A percentile compares a stretch with the other conserved stretches of the same genome.
These are phyloP conservation scores for Saccostrea glomerata DNA, from an alignment of 1,140 invertebrate genomes.

Conservation along the genomic window DNA sequence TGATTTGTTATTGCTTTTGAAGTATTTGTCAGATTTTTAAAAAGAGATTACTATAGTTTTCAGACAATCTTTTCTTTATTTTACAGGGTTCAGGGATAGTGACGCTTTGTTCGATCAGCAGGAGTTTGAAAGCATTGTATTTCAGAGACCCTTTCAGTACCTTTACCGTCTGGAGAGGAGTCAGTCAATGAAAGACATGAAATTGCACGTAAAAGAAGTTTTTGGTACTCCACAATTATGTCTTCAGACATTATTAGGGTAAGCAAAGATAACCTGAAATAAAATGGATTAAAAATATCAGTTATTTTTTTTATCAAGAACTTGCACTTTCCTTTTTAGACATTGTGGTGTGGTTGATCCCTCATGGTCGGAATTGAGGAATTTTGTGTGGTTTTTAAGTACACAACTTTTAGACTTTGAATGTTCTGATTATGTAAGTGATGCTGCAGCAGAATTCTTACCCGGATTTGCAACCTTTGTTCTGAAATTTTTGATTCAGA, in stretches of 20 bases:
- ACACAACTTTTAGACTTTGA: conserved; percentile 73
- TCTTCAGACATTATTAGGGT: conserved; percentile 55
- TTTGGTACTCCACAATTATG: conserved; percentile 36
- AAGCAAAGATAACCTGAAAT: background rate
- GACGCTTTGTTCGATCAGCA: conserved; percentile 71
- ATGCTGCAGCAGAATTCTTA: conserved; percentile 64
- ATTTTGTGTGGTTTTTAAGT: conserved; percentile 76
- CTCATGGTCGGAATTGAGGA: conserved; percentile 75
- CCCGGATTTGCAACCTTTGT: conserved; percentile 75
- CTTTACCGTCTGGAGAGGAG: conserved; percentile 54
- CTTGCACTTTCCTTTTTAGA: conserved; percentile 54
- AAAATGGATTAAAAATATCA: no score
- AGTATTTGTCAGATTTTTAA: no score
- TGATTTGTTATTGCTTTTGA: no score
- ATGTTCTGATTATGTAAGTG: conserved; percentile 69
- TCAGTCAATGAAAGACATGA: conserved; percentile 28
- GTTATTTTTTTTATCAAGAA: no score
- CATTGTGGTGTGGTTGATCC: conserved; percentile 74
- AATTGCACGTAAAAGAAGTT: conserved; percentile 42
- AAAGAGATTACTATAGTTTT: background rate
- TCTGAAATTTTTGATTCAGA: conserved; percentile 72
- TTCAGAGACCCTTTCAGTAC: conserved; percentile 73
- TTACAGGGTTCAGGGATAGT: conserved; percentile 47
- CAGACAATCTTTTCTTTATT: background rate
- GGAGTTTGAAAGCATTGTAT: conserved; percentile 68